Conservation (phyloP, 2,113 vertebrate species). For the Neogobius melanostomus region DNA sequence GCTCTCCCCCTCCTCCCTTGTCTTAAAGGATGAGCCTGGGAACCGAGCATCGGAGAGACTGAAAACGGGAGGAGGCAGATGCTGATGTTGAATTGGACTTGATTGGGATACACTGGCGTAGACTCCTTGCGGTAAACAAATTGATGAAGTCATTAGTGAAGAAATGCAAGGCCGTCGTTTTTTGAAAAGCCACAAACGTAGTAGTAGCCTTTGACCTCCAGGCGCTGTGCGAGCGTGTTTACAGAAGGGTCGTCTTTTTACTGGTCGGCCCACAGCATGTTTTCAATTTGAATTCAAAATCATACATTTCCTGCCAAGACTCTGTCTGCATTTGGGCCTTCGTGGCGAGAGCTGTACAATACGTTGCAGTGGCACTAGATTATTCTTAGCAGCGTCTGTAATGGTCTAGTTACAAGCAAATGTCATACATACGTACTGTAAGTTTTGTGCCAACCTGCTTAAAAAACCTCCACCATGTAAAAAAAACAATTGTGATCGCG, state of each 20-base stretch:
- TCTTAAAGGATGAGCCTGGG: constrained; percentile 65
- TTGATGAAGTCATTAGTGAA: constrained; percentile 64
- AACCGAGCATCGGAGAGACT: constrained; percentile 63
- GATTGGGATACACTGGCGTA: constrained; percentile 56
- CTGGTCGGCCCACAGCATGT: background rate
- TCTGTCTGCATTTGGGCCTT: background rate
- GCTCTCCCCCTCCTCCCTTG: constrained; percentile 50
- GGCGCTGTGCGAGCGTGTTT: background rate
- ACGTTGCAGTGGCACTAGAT: background rate
- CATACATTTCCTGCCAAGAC: background rate
- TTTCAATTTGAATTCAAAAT: constrained; percentile 6
- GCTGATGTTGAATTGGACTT: constrained; percentile 57
- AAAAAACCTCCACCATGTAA: too few species aligned
- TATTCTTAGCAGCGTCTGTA: too few species aligned
- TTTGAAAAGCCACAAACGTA: constrained; percentile 19
- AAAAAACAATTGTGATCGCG: too few species aligned
- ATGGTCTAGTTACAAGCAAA: too few species aligned
- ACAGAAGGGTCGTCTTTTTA: background rate
- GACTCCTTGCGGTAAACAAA: constrained; percentile 62
- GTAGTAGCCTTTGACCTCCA: constrained; percentile 40
- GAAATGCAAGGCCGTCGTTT: constrained; percentile 34
- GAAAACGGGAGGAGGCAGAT: constrained; percentile 29
- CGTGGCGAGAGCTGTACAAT: background rate
- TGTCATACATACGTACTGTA: too few species aligned
- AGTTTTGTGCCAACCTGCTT: too few species aligned